Evolutionary conservation across 2,797 vertebrate genomes (phyloP).

Genomic region (Thripadectes ignobilis): DNA sequence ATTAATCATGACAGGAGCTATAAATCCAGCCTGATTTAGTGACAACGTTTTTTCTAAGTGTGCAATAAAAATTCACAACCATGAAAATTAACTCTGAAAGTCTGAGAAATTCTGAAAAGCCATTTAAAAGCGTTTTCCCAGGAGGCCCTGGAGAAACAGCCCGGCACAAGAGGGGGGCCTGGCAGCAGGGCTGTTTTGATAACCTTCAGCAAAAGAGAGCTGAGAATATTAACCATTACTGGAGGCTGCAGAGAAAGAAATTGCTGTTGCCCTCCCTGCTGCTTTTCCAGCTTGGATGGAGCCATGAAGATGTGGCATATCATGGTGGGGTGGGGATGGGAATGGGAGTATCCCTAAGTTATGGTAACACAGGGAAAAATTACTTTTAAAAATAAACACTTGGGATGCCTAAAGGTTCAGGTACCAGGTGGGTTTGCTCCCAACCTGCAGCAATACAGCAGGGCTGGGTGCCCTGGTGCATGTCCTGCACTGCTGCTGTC

Average conservation of each 20-base stretch:
- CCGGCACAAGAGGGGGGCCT: neutral
- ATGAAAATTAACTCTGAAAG: neutral
- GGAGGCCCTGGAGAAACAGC: neutral
- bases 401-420: neutral
- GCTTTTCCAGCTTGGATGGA: neutral
- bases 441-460: rapidly evolving
- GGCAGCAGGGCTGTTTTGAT: neutral
- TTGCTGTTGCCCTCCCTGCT: neutral
- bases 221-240: neutral
- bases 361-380: neutral
- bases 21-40: constrained; percentile 20
- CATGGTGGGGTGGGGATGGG: rapidly evolving
- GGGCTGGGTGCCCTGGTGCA: neutral
- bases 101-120: constrained; percentile 23
- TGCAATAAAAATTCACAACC: neutral
- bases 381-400: neutral
- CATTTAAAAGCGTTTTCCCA: neutral
- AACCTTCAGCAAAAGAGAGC: neutral
- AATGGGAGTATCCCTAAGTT: neutral
- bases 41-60: neutral
- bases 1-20: neutral
- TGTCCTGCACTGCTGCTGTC: rapidly evolving
- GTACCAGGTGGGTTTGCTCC: neutral
- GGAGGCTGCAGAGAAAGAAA: neutral
- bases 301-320: neutral